These are phyloP conservation scores for Antechinus flavipes DNA, from an alignment of 2,113 vertebrate species.

Conservation along the genomic window DNA sequence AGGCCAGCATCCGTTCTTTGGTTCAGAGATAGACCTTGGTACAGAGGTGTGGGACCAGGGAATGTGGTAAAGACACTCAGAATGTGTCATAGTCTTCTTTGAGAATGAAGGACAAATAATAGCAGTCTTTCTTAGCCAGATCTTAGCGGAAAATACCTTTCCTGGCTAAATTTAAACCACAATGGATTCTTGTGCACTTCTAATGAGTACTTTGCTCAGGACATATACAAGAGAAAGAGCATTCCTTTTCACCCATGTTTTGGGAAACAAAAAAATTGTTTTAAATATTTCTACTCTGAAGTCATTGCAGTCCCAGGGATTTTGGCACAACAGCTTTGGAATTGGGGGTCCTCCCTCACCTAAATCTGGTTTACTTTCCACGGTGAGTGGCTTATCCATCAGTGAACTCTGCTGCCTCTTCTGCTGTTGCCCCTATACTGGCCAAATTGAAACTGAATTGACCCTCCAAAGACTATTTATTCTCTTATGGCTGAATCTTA, in stretches of 20 bases:
- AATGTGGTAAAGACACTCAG: neutral
- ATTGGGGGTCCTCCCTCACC: neutral
- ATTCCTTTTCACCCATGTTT: conserved; percentile 18
- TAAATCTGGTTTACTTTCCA: conserved; percentile 15
- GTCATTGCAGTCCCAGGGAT: neutral
- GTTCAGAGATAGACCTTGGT: neutral
- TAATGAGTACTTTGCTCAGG: conserved; percentile 68
- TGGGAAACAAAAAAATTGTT: neutral
- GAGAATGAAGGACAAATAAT: too few relatives aligned
- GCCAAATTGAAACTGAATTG: conserved; percentile 96
- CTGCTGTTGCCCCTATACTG: conserved; percentile 96
- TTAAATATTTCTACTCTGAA: neutral
- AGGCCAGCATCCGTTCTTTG: neutral
- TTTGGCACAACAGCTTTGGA: neutral
- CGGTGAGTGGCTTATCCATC: conserved; percentile 96
- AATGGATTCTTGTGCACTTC: conserved; percentile 67
- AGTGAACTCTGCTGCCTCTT: conserved; percentile 97
- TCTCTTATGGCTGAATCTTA: conserved; percentile 91
- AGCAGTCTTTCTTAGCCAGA: conserved; percentile 18
- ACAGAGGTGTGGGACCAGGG: neutral
- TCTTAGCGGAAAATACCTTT: conserved; percentile 55
- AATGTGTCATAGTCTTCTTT: neutral
- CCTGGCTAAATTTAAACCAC: conserved; percentile 63
- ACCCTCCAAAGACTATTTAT: conserved; percentile 95
- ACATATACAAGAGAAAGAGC: conserved; percentile 21